A percentile compares a stretch with the other conserved stretches of the same genome.
phyloP scores from a whole-genome alignment of 1,140 invertebrate species.

The Saccostrea cuccullata region DNA sequence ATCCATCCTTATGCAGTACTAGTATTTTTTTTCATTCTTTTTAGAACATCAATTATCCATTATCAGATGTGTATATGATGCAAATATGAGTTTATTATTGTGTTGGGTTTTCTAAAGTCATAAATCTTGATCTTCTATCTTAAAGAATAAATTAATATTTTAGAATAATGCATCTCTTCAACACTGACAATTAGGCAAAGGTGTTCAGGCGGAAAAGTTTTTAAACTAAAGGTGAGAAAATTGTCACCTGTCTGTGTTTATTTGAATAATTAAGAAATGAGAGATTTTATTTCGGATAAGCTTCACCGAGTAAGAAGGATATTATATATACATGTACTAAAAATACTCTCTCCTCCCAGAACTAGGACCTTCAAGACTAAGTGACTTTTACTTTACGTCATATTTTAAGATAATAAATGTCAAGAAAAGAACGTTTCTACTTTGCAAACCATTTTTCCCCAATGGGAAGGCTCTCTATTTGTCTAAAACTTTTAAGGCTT shows the following conservation, averaged over 20 bases:
- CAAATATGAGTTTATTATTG: constrained; percentile 32
- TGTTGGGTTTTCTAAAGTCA: neutral
- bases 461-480: no score
- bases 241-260: constrained; percentile 28
- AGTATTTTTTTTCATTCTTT: neutral
- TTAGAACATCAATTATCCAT: constrained; percentile 3
- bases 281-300: neutral
- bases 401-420: no score
- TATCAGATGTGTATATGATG: constrained; percentile 28
- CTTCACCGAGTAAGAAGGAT: constrained; percentile 19
- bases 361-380: neutral
- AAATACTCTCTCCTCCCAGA: neutral
- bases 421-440: no score
- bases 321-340: neutral
- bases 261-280: constrained; percentile 34
- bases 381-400: neutral
- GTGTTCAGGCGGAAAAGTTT: constrained; percentile 34
- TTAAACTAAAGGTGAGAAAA: constrained; percentile 34
- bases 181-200: neutral
- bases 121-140: constrained; percentile 20
- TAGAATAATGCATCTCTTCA: constrained; percentile 16
- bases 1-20: neutral
- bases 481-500: no score
- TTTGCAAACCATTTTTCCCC: no score
- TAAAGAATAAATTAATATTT: constrained; percentile 31